Evolutionary conservation across 2,113 vertebrate genomes (phyloP).

Genomic region (Pterocles orientalis): DNA sequence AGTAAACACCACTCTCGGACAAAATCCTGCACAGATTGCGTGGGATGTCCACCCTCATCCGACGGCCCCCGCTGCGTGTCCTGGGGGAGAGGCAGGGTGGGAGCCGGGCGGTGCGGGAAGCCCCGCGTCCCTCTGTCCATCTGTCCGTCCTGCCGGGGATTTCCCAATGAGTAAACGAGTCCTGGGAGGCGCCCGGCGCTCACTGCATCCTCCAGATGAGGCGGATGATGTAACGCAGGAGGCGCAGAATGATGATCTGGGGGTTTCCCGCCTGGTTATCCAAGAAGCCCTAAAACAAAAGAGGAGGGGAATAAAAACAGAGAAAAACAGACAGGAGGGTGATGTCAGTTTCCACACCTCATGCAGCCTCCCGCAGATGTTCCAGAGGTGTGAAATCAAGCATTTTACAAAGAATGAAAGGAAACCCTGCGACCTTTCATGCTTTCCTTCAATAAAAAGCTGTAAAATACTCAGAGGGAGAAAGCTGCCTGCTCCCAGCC

Average conservation of each 20-base stretch:
- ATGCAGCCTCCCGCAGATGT: background rate
- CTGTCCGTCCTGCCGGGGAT: background rate
- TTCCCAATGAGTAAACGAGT: background rate
- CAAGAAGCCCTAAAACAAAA: conserved; percentile 69
- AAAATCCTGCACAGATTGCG: background rate
- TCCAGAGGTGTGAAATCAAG: background rate
- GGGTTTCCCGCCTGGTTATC: conserved; percentile 59
- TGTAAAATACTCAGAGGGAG: background rate
- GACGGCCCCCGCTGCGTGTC: background rate
- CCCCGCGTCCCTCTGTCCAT: background rate
- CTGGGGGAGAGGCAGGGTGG: background rate
- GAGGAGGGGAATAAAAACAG: background rate
- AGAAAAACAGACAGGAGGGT: accelerated
- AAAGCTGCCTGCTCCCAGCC: background rate
- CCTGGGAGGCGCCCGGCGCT: background rate
- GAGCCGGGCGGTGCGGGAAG: background rate
- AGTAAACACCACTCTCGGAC: conserved; percentile 58
- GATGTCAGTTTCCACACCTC: background rate
- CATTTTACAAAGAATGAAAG: background rate
- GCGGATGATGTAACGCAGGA: conserved; percentile 75
- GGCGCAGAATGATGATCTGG: conserved; percentile 72
- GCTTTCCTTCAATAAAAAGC: background rate
- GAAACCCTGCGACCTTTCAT: accelerated
- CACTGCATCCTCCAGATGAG: conserved; percentile 79
- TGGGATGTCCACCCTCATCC: background rate